Evolutionary conservation across 2,797 vertebrate genomes (phyloP).

Genomic region (Corythornis leucogaster): DNA sequence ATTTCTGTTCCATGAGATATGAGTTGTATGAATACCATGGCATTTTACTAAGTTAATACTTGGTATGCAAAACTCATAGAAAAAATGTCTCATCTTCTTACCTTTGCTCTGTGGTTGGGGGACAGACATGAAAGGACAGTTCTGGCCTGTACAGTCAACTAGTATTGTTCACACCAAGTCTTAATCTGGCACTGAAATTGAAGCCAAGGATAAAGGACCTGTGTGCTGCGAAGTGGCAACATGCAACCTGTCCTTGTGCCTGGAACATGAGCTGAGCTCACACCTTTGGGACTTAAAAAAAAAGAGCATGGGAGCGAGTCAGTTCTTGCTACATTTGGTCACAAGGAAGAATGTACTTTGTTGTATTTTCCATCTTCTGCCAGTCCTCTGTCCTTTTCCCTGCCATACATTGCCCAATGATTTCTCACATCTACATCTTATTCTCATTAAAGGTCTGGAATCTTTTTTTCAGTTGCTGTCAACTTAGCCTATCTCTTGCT

Average conservation of each 20-base stretch:
- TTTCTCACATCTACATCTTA: not conserved
- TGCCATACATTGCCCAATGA: not conserved
- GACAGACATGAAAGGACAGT: slow-evolving; percentile 52
- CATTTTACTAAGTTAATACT: slow-evolving; percentile 60
- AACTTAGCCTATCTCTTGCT: not conserved
- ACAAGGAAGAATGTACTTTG: not conserved
- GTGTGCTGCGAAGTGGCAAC: not conserved
- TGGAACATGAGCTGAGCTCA: not conserved
- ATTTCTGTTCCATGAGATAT: slow-evolving; percentile 61
- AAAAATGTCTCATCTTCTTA: slow-evolving; percentile 26
- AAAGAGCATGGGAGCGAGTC: not conserved
- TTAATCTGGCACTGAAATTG: slow-evolving; percentile 45
- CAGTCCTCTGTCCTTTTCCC: not conserved
- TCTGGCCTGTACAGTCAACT: slow-evolving; percentile 48
- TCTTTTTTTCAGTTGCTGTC: not conserved
- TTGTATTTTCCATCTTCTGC: not conserved
- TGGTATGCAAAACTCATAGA: slow-evolving; percentile 30
- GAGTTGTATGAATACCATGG: slow-evolving; percentile 31
- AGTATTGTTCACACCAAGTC: slow-evolving; percentile 34
- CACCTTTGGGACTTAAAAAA: not conserved
- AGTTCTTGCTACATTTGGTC: not conserved
- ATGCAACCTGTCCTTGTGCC: not conserved
- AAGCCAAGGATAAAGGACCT: slow-evolving; percentile 19
- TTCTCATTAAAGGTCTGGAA: not conserved
- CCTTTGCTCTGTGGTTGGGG: slow-evolving; percentile 46